Evolutionary conservation across 2,113 vertebrate species (phyloP).

Genomic region (Myrmophylax atrothorax): DNA sequence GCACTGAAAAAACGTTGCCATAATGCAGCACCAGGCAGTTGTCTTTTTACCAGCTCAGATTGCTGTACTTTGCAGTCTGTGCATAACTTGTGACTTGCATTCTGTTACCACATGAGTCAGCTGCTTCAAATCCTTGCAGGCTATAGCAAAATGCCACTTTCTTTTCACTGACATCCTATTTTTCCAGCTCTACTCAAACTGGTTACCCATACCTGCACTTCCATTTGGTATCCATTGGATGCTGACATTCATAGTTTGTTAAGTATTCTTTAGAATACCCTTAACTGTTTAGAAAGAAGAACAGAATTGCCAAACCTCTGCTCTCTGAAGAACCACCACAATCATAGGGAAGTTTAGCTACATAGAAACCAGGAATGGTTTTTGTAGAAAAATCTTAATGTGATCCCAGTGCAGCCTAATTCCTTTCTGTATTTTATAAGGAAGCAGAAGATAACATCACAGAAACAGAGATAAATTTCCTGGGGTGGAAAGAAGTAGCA

Average conservation of each 20-base stretch:
- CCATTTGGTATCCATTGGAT: neutral
- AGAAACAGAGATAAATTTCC: constrained; percentile 10
- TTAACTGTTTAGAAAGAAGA: neutral
- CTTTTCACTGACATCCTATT: neutral
- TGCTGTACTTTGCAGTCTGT: neutral
- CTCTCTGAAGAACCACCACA: neutral
- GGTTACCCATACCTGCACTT: neutral
- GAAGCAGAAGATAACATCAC: neutral
- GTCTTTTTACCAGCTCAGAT: neutral
- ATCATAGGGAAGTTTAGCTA: neutral
- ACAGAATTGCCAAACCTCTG: neutral
- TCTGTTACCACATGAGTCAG: neutral
- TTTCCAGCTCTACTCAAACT: neutral
- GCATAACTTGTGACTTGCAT: neutral
- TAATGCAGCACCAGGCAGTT: neutral
- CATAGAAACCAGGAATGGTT: neutral
- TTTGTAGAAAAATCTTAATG: neutral
- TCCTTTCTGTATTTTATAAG: neutral
- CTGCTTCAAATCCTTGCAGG: neutral
- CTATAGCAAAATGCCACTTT: neutral
- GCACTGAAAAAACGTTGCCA: neutral
- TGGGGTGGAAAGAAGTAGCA: neutral
- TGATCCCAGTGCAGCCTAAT: neutral
- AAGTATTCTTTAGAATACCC: neutral
- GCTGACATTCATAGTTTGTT: neutral